Evolutionary conservation across 2,113 vertebrate species (phyloP).

Genomic region (Suricata suricatta): DNA sequence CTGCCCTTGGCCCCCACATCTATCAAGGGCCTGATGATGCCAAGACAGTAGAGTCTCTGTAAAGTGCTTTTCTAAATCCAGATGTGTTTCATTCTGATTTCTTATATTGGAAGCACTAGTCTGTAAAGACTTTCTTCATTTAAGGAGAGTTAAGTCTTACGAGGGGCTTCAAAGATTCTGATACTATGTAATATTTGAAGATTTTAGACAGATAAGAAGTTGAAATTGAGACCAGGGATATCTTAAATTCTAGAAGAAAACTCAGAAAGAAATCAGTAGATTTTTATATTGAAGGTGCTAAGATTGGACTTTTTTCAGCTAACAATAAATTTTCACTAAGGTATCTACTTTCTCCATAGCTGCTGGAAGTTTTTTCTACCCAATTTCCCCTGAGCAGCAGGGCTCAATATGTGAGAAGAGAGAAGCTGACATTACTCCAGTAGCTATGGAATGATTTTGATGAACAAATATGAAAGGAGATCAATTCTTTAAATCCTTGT

Average conservation of each 20-base stretch:
- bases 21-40: neutral
- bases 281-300: slow-evolving; percentile 52
- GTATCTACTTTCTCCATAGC: slow-evolving; percentile 34
- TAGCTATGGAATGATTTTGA: neutral
- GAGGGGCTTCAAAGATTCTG: neutral
- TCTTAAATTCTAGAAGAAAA: neutral
- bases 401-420: slow-evolving; percentile 38
- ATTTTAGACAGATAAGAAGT: slow-evolving; percentile 12
- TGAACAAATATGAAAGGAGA: slow-evolving; percentile 34
- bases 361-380: neutral
- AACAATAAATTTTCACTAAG: slow-evolving; percentile 37
- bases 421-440: neutral
- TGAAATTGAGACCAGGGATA: neutral
- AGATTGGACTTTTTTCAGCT: neutral
- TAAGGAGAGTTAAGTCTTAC: neutral
- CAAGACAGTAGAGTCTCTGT: neutral
- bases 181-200: neutral
- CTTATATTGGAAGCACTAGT: neutral
- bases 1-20: neutral
- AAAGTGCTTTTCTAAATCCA: neutral
- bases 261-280: neutral
- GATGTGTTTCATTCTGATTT: neutral
- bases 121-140: neutral
- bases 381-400: neutral
- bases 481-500: neutral